Evolutionary conservation across 1,140 invertebrate species (phyloP).

Genomic region (Lineus longissimus): DNA sequence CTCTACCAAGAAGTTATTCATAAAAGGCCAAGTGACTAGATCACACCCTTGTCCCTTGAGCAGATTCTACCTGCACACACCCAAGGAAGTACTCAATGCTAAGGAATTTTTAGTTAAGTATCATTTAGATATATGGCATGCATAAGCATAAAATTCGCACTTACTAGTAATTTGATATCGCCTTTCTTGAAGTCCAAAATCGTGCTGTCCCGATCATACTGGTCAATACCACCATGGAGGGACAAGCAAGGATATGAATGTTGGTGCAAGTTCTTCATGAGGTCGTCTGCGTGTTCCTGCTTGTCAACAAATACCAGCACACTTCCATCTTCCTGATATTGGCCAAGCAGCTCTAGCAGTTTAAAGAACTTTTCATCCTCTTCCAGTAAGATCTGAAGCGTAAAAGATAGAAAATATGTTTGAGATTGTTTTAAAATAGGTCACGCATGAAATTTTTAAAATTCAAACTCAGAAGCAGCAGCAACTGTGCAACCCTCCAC

Average conservation of each 20-base stretch:
- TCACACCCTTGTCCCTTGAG: too few species aligned
- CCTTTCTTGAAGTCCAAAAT: constrained; percentile 97
- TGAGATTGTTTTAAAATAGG: neutral
- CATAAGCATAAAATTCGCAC: too few species aligned
- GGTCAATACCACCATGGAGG: constrained; percentile 98
- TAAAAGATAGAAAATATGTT: constrained; percentile 1
- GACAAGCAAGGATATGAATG: constrained; percentile 93
- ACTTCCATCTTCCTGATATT: constrained; percentile 90
- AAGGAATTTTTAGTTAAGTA: too few species aligned
- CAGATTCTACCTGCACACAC: too few species aligned
- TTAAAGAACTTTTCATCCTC: constrained; percentile 99
- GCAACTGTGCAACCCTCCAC: too few species aligned
- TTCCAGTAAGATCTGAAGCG: constrained; percentile 67
- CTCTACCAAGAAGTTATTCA: too few species aligned
- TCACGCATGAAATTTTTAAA: neutral
- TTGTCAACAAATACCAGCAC: constrained; percentile 98
- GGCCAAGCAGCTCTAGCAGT: constrained; percentile 88
- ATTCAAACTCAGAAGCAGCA: neutral
- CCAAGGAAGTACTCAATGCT: too few species aligned
- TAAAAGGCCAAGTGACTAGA: too few species aligned
- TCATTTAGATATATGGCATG: too few species aligned
- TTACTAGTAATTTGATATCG: constrained; percentile 65
- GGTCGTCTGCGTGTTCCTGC: constrained; percentile 91
- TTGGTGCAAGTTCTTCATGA: constrained; percentile 94
- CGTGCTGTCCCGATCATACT: constrained; percentile 96